phyloP scores from a whole-genome alignment of 2,888 invertebrate genomes.

The Platynereis dumerilii region DNA sequence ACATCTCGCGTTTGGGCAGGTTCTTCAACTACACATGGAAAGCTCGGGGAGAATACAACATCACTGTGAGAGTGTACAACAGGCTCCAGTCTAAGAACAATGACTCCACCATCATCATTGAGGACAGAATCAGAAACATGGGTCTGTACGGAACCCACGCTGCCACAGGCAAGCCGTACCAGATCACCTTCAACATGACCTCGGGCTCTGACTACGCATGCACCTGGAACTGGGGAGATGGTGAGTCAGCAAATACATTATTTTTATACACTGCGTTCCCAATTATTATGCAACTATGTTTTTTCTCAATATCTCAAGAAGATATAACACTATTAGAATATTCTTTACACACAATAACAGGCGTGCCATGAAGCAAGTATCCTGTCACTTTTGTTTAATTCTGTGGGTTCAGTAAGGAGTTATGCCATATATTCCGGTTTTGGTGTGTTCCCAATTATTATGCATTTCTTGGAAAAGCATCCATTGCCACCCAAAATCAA shows the following conservation, averaged over 20 bases:
- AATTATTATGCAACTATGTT: too few species aligned
- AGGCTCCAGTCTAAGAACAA: slow-evolving; percentile 32
- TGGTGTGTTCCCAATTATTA: too few species aligned
- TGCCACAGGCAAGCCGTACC: slow-evolving; percentile 15
- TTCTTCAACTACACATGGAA: slow-evolving; percentile 37
- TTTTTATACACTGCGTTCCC: too few species aligned
- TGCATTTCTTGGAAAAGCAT: too few species aligned
- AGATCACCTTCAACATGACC: slow-evolving; percentile 38
- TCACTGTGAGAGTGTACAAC: slow-evolving; percentile 48
- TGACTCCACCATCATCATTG: slow-evolving; percentile 41
- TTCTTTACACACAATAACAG: too few species aligned
- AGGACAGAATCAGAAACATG: slow-evolving; percentile 44
- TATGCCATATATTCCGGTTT: too few species aligned
- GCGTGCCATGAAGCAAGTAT: too few species aligned
- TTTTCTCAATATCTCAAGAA: too few species aligned
- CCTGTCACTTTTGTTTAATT: too few species aligned
- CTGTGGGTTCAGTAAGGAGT: too few species aligned
- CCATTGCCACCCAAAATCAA: too few species aligned
- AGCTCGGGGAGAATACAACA: slow-evolving; percentile 40
- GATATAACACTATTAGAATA: too few species aligned
- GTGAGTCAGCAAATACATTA: slow-evolving; percentile 22
- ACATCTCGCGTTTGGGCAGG: slow-evolving; percentile 20
- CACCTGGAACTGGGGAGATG: slow-evolving; percentile 42
- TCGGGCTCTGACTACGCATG: slow-evolving; percentile 51
- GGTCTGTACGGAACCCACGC: slow-evolving; percentile 7